These are phyloP conservation scores for Protosalanx chinensis DNA, from an alignment of 2,797 vertebrate species.

Conservation along the genomic window DNA sequence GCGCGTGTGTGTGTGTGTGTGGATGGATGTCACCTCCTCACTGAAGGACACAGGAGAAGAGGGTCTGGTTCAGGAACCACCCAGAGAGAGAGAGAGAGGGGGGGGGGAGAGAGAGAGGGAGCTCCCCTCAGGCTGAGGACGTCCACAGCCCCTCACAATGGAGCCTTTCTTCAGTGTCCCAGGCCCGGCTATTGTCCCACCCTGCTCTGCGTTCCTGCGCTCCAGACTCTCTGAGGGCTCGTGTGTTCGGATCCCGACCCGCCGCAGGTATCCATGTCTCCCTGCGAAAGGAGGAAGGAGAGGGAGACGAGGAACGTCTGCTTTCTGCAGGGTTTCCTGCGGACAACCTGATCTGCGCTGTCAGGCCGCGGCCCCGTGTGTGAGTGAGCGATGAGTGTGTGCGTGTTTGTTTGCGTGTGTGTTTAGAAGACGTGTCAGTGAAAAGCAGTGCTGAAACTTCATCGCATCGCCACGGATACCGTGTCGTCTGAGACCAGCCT, in stretches of 20 bases:
- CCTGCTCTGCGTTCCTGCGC: conserved; percentile 63
- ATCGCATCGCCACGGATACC: conserved; percentile 64
- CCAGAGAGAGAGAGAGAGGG: conserved; percentile 61
- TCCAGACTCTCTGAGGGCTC: conserved; percentile 61
- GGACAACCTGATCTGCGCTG: conserved; percentile 64
- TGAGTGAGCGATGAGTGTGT: conserved; percentile 22
- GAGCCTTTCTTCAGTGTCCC: conserved; percentile 69
- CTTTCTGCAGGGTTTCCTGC: conserved; percentile 67
- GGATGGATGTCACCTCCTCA: conserved; percentile 55
- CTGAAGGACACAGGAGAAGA: conserved; percentile 67
- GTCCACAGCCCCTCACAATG: conserved; percentile 68
- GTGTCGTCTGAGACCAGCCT: conserved; percentile 67
- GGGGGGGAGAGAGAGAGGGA: conserved; percentile 55
- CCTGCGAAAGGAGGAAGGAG: conserved; percentile 18
- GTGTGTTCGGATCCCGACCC: conserved; percentile 57
- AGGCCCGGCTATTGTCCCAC: conserved; percentile 64
- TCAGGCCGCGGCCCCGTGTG: conserved; percentile 43
- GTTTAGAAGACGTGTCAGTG: conserved; percentile 23
- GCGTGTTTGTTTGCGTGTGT: conserved; percentile 18
- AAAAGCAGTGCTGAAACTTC: conserved; percentile 70
- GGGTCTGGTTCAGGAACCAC: conserved; percentile 66
- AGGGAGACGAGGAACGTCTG: conserved; percentile 49
- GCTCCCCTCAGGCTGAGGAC: conserved; percentile 65
- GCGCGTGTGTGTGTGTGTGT: conserved; percentile 39
- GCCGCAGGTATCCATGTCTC: conserved; percentile 64